Conservation (phyloP, 2,113 vertebrate genomes). For the Ploceus nigricollis region DNA sequence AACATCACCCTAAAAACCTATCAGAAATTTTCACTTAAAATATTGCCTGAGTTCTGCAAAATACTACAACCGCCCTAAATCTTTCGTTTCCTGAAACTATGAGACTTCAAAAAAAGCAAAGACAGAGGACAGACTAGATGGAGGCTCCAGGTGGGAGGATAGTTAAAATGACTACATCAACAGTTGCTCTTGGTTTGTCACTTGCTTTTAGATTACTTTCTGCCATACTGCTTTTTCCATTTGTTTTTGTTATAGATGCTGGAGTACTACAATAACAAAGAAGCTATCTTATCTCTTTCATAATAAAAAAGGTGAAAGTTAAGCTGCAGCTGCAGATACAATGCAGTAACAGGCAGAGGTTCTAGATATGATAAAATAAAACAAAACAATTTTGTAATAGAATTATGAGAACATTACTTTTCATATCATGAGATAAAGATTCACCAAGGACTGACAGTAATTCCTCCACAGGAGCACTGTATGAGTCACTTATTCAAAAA, state of each 20-base stretch:
- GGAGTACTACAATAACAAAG: background rate
- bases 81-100: background rate
- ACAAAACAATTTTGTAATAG: background rate
- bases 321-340: background rate
- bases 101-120: background rate
- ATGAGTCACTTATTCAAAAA: conserved; percentile 13
- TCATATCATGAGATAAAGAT: background rate
- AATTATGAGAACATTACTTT: conserved; percentile 24
- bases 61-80: background rate
- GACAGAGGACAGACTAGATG: background rate
- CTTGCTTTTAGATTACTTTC: background rate
- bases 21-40: background rate
- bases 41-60: background rate
- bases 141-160: background rate
- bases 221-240: background rate
- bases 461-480: background rate
- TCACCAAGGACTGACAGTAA: background rate
- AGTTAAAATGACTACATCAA: background rate
- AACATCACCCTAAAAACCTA: background rate
- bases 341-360: background rate
- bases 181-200: background rate
- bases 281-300: background rate
- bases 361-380: background rate
- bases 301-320: background rate
- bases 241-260: background rate